A percentile compares a stretch with the other conserved stretches of the same genome.
Conservation (phyloP, 2,888 invertebrate genomes). For the Lasioglossum leucozonium region DNA sequence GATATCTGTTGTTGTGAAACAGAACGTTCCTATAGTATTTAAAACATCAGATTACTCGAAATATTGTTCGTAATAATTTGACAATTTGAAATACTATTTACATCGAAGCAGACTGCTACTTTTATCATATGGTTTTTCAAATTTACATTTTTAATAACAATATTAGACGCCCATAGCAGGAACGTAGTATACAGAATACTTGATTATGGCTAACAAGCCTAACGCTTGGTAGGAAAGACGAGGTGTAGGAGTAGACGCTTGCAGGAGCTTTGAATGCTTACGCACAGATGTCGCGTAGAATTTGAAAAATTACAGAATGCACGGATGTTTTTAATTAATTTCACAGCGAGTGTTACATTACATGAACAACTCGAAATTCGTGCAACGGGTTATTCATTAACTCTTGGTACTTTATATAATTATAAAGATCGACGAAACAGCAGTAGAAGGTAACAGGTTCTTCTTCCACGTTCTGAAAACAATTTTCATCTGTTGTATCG, state of each 20-base stretch:
- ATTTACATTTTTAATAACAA: too few species aligned
- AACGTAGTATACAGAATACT: neutral
- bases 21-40: neutral
- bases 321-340: neutral
- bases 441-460: conserved; percentile 79
- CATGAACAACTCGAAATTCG: conserved; percentile 81
- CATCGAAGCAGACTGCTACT: too few species aligned
- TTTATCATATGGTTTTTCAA: neutral
- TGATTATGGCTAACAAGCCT: neutral
- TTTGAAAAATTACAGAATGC: neutral
- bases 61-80: too few species aligned
- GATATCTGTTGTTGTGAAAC: too few species aligned
- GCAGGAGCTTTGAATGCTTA: neutral
- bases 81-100: neutral
- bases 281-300: neutral
- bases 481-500: neutral
- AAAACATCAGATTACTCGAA: too few species aligned
- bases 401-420: conserved; percentile 68
- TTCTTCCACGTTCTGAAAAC: conserved; percentile 72
- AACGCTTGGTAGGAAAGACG: too few species aligned
- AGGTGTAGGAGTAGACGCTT: too few species aligned
- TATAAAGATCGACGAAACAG: conserved; percentile 77
- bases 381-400: conserved; percentile 63
- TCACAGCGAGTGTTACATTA: conserved; percentile 68
- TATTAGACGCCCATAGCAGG: neutral